Conservation (phyloP, 92 coral and sea anemone genomes). For the Palythoa grandis region DNA sequence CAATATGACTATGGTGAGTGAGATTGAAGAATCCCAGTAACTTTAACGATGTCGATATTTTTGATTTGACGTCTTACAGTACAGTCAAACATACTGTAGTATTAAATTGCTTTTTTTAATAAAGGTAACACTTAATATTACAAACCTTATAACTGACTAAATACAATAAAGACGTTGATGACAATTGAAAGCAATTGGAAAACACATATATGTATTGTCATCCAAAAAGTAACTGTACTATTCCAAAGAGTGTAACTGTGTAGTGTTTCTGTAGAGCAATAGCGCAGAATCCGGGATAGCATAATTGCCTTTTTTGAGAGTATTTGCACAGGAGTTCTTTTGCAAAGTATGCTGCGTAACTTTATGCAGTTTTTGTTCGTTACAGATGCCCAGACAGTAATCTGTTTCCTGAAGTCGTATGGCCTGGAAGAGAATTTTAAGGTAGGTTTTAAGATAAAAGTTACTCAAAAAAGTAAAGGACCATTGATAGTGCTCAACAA, state of each 20-base stretch:
- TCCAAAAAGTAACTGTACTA: not conserved
- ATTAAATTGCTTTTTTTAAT: too few relatives aligned
- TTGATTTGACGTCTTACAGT: too few relatives aligned
- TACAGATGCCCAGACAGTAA: conserved; percentile 89
- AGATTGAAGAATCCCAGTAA: not conserved
- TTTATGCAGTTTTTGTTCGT: not conserved
- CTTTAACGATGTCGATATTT: not conserved
- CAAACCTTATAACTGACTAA: too few relatives aligned
- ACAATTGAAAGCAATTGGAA: too few relatives aligned
- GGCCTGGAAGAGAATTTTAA: conserved; percentile 78
- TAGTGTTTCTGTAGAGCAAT: not conserved
- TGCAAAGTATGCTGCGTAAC: not conserved
- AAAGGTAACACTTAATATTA: too few relatives aligned
- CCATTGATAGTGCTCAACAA: too few relatives aligned
- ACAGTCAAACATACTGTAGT: too few relatives aligned
- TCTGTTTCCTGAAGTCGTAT: conserved; percentile 82
- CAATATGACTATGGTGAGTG: conserved; percentile 86
- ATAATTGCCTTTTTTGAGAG: not conserved
- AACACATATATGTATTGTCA: not conserved
- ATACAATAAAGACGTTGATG: too few relatives aligned
- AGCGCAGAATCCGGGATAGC: not conserved
- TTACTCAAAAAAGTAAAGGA: not conserved
- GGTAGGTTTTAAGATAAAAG: conserved; percentile 33
- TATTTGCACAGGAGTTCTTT: too few relatives aligned
- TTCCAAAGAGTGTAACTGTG: not conserved